Percentiles rank a stretch among this genome's conserved stretches.
Evolutionary conservation across 2,797 vertebrate genomes (phyloP).

Genomic region (Sebastes wilsoni): DNA sequence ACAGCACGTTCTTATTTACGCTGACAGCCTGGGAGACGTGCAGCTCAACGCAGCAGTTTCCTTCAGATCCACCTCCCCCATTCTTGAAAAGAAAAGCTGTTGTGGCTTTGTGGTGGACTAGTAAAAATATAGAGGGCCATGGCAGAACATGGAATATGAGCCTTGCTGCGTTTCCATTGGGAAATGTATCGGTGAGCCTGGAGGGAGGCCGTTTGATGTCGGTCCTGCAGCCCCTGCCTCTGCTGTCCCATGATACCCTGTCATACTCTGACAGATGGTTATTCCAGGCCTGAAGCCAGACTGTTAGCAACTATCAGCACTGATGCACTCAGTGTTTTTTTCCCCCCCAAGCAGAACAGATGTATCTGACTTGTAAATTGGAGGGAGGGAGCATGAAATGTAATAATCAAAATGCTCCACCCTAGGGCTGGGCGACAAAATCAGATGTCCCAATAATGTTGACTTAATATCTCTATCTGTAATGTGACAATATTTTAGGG

Average conservation of each 20-base stretch:
- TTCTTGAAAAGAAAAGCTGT: conserved; percentile 14
- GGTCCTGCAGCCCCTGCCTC: not conserved
- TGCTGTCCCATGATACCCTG: conserved; percentile 7
- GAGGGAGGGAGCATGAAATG: not conserved
- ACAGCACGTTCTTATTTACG: not conserved
- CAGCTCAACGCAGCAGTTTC: not conserved
- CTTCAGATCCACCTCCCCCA: conserved; percentile 6
- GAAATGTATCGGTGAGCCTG: conserved; percentile 21
- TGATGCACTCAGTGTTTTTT: not conserved
- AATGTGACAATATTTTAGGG: not conserved
- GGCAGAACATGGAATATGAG: conserved; percentile 45
- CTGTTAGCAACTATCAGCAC: conserved; percentile 3
- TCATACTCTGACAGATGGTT: conserved; percentile 26
- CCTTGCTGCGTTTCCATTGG: conserved; percentile 41
- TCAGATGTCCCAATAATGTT: not conserved
- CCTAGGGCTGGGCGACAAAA: not conserved
- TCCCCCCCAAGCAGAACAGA: not conserved
- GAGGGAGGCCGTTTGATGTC: conserved; percentile 45
- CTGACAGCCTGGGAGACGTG: conserved; percentile 2
- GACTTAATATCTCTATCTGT: not conserved
- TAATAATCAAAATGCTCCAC: not conserved
- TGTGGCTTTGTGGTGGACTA: conserved; percentile 39
- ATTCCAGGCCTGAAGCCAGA: conserved; percentile 44
- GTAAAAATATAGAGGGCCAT: conserved; percentile 10
- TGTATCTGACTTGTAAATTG: not conserved